These are phyloP conservation scores for Pseudococcus jackbeardsleyi DNA, from an alignment of 2,888 invertebrate genomes.

Conservation along the genomic window DNA sequence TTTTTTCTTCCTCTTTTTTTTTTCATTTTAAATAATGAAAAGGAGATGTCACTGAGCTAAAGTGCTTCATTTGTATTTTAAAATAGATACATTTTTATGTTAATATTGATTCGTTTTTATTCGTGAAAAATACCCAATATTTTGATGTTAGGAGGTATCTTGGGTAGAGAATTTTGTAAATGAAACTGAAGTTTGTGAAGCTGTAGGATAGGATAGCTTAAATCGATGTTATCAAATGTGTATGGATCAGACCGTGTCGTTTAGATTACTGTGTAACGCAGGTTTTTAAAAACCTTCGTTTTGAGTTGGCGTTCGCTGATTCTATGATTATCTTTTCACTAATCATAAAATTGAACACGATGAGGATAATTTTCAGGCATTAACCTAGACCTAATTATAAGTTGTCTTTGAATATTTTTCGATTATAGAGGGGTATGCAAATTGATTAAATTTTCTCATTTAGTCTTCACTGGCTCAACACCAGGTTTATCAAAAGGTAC, in stretches of 20 bases:
- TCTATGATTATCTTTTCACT: background rate
- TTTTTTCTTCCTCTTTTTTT: background rate
- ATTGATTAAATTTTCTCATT: background rate
- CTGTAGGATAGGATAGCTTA: too few species aligned
- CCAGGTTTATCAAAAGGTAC: background rate
- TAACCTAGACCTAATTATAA: background rate
- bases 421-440: background rate
- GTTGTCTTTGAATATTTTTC: background rate
- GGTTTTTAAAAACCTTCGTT: too few species aligned
- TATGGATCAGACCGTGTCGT: too few species aligned
- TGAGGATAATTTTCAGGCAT: background rate
- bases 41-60: background rate
- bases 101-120: background rate
- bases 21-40: background rate
- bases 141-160: background rate
- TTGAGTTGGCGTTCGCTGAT: background rate
- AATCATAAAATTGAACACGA: background rate
- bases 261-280: background rate
- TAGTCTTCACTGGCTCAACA: background rate
- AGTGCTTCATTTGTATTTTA: constrained; percentile 24
- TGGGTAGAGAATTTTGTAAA: too few species aligned
- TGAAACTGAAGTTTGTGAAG: too few species aligned
- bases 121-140: background rate
- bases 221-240: too few species aligned
- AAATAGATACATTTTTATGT: constrained; percentile 23